Evolutionary conservation across 2,888 invertebrate genomes (phyloP).

Genomic region (Drosophila emarginata): DNA sequence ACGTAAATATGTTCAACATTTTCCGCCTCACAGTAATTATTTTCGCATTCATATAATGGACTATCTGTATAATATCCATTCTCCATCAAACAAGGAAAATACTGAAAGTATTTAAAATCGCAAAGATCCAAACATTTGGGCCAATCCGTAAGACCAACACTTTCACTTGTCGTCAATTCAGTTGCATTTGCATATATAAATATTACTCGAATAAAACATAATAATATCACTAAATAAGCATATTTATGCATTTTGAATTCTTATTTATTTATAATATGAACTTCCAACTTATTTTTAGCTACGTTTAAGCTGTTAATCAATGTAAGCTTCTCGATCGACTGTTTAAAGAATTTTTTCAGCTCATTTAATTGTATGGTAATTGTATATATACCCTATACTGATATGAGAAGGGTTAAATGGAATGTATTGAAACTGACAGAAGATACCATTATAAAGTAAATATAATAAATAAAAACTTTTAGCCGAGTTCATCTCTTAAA

Average conservation of each 20-base stretch:
- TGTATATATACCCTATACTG: background rate
- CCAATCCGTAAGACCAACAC: background rate
- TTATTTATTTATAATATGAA: background rate
- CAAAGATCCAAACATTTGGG: conserved; percentile 28
- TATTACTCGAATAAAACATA: background rate
- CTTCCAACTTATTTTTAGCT: background rate
- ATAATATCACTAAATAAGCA: background rate
- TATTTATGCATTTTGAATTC: background rate
- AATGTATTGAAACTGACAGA: background rate
- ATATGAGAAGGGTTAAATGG: background rate
- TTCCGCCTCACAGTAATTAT: conserved; percentile 37
- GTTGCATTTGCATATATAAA: background rate
- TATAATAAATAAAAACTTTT: too few species aligned
- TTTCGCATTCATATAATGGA: conserved; percentile 15
- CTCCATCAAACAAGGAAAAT: conserved; percentile 27
- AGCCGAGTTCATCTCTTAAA: too few species aligned
- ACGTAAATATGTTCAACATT: conserved; percentile 49
- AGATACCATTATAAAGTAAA: background rate
- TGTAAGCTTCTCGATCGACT: background rate
- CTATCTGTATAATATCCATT: conserved; percentile 8
- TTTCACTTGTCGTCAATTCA: background rate
- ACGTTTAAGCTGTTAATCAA: background rate
- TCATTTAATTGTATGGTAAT: background rate
- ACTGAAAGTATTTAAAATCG: conserved; percentile 24
- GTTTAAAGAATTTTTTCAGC: conserved; percentile 1